Conservation (phyloP, 23 tunicate genomes). For the Botrylloides violaceus region DNA sequence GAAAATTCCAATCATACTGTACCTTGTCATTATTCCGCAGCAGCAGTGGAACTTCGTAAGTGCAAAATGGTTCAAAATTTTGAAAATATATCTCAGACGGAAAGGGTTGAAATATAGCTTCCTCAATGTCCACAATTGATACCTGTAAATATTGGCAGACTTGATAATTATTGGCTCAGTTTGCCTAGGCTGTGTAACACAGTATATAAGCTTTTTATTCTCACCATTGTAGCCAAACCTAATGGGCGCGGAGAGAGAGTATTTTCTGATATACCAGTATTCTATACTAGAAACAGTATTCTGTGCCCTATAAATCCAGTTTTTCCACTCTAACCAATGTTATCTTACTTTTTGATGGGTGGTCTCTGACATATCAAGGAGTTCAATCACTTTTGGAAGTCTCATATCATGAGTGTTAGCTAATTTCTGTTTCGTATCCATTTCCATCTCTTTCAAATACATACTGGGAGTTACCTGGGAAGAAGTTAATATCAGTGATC, state of each 20-base stretch:
- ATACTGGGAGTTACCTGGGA: constrained; percentile 67
- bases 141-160: constrained; percentile 31
- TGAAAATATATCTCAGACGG: constrained; percentile 96
- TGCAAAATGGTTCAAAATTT: constrained; percentile 77
- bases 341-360: constrained; percentile 91
- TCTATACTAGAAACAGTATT: too few species aligned
- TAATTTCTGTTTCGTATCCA: constrained; percentile 81
- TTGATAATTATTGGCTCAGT: background rate
- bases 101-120: constrained; percentile 99
- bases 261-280: too few species aligned
- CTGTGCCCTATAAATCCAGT: too few species aligned
- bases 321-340: too few species aligned
- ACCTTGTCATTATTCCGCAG: constrained; percentile 95
- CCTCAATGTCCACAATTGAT: constrained; percentile 87
- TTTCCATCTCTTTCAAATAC: constrained; percentile 72
- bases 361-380: constrained; percentile 95
- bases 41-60: constrained; percentile 83
- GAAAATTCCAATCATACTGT: too few species aligned
- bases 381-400: constrained; percentile 64
- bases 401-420: constrained; percentile 88
- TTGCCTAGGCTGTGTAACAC: background rate
- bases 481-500: background rate
- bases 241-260: too few species aligned
- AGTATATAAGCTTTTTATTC: too few species aligned
- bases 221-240: too few species aligned